A percentile compares a stretch with the other conserved stretches of the same genome.
phyloP scores from a whole-genome alignment of 2,113 vertebrate genomes.

The Synodontis membranacea region DNA sequence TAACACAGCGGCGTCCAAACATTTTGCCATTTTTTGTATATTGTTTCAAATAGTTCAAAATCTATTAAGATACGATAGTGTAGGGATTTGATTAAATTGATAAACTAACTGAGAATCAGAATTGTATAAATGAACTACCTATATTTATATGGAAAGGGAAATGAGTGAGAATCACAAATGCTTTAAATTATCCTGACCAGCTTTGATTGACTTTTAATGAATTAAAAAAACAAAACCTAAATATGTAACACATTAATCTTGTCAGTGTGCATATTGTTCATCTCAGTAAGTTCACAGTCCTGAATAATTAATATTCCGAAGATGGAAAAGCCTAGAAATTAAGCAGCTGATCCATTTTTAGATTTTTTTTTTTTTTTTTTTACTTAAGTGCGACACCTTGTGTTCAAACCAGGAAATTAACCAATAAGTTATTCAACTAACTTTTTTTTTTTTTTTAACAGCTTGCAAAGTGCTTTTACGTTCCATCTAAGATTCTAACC shows the following conservation, averaged over 20 bases:
- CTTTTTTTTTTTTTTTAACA: neutral
- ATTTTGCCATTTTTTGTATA: neutral
- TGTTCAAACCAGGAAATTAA: constrained; percentile 11
- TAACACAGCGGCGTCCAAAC: neutral
- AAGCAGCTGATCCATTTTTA: neutral
- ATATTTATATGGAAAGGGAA: neutral
- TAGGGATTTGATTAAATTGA: neutral
- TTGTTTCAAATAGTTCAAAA: neutral
- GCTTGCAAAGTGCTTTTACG: neutral
- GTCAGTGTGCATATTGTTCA: neutral
- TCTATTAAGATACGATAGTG: neutral
- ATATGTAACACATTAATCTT: neutral
- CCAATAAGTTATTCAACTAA: too few relatives aligned
- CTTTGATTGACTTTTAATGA: neutral
- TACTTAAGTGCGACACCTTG: neutral
- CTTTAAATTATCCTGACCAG: neutral
- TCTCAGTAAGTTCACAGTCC: neutral
- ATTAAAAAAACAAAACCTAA: neutral
- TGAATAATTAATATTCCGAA: neutral
- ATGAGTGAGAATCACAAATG: neutral
- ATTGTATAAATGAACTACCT: neutral
- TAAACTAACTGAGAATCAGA: neutral
- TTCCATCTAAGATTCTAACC: neutral
- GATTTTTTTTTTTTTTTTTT: neutral
- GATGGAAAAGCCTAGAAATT: neutral